Base-by-base conservation (phyloP, 2,888 invertebrate genomes). In the Apodemia hepburni region DNA sequence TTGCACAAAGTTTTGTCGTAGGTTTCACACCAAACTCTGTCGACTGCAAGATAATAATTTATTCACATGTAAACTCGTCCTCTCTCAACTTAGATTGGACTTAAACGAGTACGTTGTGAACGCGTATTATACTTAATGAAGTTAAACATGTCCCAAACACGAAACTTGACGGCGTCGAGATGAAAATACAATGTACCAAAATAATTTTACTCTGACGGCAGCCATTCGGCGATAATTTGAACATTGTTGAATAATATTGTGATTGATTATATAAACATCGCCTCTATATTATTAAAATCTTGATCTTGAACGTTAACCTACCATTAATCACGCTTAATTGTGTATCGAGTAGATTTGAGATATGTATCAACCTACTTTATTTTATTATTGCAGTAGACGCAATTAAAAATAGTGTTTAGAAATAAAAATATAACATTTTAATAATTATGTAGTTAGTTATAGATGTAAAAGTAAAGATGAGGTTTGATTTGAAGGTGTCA, bases 51-150 rank as follows among this genome's bases (percentile, higher is more conserved):
- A 87, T 87, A 83, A 85, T 88, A 89, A 91, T 90, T 90, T 90
- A 90, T 91, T 90, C 86, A 90, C 85, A 84, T 82, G 84, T 82
- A 87, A 88, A 87, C 83, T 85, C 81, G 80, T 81, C 81, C 79
- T 79, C 42, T 42, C 81, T 75, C 79, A 89, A 89, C 89, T 91
- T 91, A 90, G 87, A 91, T 91, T 91, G 88, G 86, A 87, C 88
- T 90, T 91, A 89, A 91, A 88, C 85, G 88, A 89, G 88, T 85
- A 88, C 83, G 85, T 84, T 83, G 84, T 79, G 80, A 84, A 79
- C 84, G 73, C 76, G 83, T 86, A 87, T 87, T 86, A 87, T 86
- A 84, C 82, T 84, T 88, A 89, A 90, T 89, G 87, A 87, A 89
- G 85, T 90, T 89, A 87, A 88, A 89, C 87, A 84, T 81, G 85